phyloP scores from a whole-genome alignment of 1,140 invertebrate species.

The Apocrypta bakeri region DNA sequence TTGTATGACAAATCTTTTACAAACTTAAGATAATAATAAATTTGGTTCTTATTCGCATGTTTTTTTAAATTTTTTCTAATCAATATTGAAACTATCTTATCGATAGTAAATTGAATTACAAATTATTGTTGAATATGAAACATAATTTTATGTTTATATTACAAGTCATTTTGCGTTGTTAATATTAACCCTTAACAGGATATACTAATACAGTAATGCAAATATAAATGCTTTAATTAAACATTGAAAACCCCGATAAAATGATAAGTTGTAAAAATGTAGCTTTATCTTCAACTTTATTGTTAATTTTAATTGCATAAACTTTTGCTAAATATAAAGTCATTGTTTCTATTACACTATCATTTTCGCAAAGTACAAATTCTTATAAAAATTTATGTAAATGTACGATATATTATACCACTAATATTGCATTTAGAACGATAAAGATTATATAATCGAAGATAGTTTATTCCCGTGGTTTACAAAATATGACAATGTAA shows the following conservation, averaged over 20 bases:
- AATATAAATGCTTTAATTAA: neutral
- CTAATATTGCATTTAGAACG: neutral
- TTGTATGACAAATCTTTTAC: conserved; percentile 6
- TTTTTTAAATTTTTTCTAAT: conserved; percentile 5
- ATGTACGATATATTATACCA: neutral
- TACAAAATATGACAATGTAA: neutral
- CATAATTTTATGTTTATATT: conserved; percentile 12
- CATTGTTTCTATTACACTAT: neutral
- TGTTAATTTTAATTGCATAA: neutral
- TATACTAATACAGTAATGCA: neutral
- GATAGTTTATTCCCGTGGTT: neutral
- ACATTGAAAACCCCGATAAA: neutral
- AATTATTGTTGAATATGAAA: conserved; percentile 15
- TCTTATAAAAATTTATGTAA: neutral
- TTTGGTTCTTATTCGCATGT: conserved; percentile 10
- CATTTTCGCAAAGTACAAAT: neutral
- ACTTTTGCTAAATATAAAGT: neutral
- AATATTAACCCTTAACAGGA: conserved; percentile 20
- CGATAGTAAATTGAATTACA: conserved; percentile 12
- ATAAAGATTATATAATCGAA: neutral
- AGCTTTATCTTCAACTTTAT: neutral
- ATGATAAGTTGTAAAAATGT: neutral
- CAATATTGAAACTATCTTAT: neutral
- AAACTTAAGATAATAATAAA: conserved; percentile 11
- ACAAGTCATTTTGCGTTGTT: conserved; percentile 24